A percentile compares a stretch with the other conserved stretches of the same genome.
Conservation (phyloP, 2,113 vertebrate species). For the Noturus placidus region DNA sequence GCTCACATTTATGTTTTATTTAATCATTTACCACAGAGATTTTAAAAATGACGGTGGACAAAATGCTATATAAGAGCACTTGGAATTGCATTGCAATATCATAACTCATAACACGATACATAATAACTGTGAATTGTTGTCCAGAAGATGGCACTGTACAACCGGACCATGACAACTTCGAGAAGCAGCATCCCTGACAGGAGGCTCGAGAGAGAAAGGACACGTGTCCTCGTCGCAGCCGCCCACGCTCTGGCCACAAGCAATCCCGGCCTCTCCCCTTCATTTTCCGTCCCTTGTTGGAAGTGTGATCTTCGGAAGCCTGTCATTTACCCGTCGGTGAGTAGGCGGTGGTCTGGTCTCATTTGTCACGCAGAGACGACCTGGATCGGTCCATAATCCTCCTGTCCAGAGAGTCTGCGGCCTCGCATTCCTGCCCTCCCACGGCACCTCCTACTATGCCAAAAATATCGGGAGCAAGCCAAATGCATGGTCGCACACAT, state of each 20-base stretch:
- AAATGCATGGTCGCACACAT: constrained; percentile 53
- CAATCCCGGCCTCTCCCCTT: constrained; percentile 59
- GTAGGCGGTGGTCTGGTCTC: constrained; percentile 72
- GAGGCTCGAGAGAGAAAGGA: constrained; percentile 52
- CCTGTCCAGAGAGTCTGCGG: constrained; percentile 67
- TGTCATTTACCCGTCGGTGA: constrained; percentile 72
- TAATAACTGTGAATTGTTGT: constrained; percentile 40
- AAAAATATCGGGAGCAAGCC: constrained; percentile 69
- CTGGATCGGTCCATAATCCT: constrained; percentile 65
- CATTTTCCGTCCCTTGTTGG: constrained; percentile 56
- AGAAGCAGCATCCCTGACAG: constrained; percentile 57
- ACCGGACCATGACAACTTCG: constrained; percentile 68
- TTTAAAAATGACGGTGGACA: neutral
- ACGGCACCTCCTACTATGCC: constrained; percentile 70
- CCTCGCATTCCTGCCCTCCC: constrained; percentile 74
- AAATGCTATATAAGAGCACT: neutral
- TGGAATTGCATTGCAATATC: too few species aligned
- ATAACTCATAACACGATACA: neutral
- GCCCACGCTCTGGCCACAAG: constrained; percentile 69
- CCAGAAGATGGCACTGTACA: constrained; percentile 82
- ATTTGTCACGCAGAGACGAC: constrained; percentile 68
- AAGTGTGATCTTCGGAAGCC: constrained; percentile 61
- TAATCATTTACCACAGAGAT: neutral
- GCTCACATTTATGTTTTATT: neutral
- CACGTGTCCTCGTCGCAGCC: constrained; percentile 61